Conservation (phyloP, 2,113 vertebrate genomes). For the Oncorhynchus kisutch region DNA sequence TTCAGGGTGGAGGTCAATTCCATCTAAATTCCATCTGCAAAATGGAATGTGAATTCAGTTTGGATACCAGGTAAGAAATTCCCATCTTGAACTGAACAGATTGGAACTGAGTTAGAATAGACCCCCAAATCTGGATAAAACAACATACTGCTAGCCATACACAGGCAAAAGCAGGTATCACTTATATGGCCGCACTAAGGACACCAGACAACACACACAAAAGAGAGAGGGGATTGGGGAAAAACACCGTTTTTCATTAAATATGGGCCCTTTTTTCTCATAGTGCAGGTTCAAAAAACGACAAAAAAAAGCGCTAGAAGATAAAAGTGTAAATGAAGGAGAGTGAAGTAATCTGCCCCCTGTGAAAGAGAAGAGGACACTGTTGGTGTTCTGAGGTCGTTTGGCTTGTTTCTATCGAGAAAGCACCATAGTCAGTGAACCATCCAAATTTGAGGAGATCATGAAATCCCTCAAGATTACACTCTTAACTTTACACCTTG, state of each 20-base stretch:
- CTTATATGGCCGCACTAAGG: background rate
- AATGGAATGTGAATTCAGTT: background rate
- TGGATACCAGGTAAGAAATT: too few relatives aligned
- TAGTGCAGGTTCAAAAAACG: conserved; percentile 54
- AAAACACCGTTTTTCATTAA: background rate
- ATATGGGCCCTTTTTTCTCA: conserved; percentile 41
- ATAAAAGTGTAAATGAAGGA: conserved; percentile 55
- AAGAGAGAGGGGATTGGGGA: background rate
- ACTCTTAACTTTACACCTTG: conserved; percentile 37
- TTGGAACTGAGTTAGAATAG: too few relatives aligned
- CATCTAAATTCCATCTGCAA: background rate
- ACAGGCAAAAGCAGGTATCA: background rate
- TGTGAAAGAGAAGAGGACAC: conserved; percentile 48
- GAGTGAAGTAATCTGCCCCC: conserved; percentile 58
- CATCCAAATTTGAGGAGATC: conserved; percentile 55
- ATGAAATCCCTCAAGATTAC: conserved; percentile 12
- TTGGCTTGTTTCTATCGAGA: conserved; percentile 53
- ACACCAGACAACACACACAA: background rate
- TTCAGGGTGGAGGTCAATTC: too few relatives aligned
- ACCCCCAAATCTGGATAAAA: too few relatives aligned
- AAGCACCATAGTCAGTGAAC: conserved; percentile 55
- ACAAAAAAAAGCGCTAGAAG: conserved; percentile 27
- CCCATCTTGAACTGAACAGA: too few relatives aligned
- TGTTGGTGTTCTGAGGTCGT: conserved; percentile 66
- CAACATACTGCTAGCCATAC: background rate